These are phyloP conservation scores for Alentia gelatinosa DNA, from an alignment of 2,888 invertebrate species.

Conservation along the genomic window DNA sequence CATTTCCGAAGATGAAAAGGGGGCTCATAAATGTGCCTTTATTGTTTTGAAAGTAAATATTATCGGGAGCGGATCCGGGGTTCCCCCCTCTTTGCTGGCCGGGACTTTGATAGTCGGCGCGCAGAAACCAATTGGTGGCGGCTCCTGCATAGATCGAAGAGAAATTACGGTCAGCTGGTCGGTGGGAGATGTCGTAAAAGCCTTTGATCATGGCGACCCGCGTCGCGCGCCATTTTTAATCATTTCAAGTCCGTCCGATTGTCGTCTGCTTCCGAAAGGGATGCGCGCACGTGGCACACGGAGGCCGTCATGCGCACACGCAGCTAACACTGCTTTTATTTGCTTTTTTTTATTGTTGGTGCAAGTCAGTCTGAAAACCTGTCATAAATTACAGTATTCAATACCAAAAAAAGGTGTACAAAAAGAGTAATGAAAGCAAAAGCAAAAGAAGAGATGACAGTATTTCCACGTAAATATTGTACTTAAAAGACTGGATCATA, in stretches of 20 bases:
- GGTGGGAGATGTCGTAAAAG: conserved; percentile 38
- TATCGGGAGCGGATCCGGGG: conserved; percentile 52
- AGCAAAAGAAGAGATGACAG: conserved; percentile 1
- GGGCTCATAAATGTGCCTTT: conserved; percentile 49
- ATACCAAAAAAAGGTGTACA: background rate
- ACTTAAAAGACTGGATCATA: background rate
- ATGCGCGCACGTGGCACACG: background rate
- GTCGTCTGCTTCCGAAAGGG: conserved; percentile 13
- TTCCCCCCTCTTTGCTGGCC: background rate
- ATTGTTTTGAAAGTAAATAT: conserved; percentile 54
- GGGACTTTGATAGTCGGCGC: conserved; percentile 31
- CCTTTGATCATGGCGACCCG: conserved; percentile 49
- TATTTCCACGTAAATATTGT: background rate
- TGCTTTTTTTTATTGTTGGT: background rate
- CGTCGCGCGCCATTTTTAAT: conserved; percentile 42
- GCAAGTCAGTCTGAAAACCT: background rate
- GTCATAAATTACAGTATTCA: background rate
- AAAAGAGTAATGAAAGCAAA: background rate
- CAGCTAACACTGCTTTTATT: background rate
- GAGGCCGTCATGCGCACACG: conserved; percentile 11
- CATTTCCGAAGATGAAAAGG: conserved; percentile 54
- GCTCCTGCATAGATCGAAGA: conserved; percentile 52
- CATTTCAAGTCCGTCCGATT: conserved; percentile 40
- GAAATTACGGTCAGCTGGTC: conserved; percentile 51
- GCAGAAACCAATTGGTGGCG: conserved; percentile 46